Evolutionary conservation across 2,888 invertebrate genomes (phyloP).

Genomic region (Nineta flava): DNA sequence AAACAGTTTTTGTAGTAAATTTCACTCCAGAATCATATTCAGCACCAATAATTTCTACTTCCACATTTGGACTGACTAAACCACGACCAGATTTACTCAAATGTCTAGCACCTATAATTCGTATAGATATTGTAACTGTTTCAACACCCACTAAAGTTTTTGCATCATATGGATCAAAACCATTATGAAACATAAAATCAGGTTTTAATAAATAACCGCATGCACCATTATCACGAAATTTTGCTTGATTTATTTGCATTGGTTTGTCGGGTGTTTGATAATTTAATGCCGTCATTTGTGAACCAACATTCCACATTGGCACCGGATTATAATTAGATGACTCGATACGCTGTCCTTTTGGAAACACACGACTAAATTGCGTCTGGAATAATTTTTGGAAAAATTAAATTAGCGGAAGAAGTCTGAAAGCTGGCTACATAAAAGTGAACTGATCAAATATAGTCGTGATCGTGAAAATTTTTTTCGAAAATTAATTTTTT

Average conservation of each 20-base stretch:
- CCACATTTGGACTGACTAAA: slow-evolving; percentile 78
- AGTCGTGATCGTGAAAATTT: background rate
- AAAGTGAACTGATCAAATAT: no score
- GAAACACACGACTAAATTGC: slow-evolving; percentile 90
- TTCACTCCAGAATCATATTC: slow-evolving; percentile 74
- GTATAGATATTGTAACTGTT: slow-evolving; percentile 48
- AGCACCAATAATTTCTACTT: slow-evolving; percentile 79
- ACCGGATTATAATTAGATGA: slow-evolving; percentile 95
- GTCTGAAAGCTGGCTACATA: no score
- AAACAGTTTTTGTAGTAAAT: slow-evolving; percentile 67
- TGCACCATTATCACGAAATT: slow-evolving; percentile 80
- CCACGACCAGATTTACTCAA: slow-evolving; percentile 73
- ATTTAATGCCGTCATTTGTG: slow-evolving; percentile 95
- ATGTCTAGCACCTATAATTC: slow-evolving; percentile 81
- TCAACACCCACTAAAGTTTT: slow-evolving; percentile 39
- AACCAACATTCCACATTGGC: slow-evolving; percentile 89
- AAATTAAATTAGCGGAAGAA: background rate
- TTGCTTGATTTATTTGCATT: slow-evolving; percentile 92
- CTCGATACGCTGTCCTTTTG: slow-evolving; percentile 85
- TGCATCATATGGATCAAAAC: slow-evolving; percentile 63
- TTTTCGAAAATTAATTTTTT: no score
- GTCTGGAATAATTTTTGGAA: slow-evolving; percentile 22
- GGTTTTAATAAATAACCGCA: slow-evolving; percentile 91
- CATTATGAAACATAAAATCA: slow-evolving; percentile 67
- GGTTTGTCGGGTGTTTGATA: slow-evolving; percentile 91